phyloP scores from a whole-genome alignment of 2,113 vertebrate species.

The Stegastes partitus region DNA sequence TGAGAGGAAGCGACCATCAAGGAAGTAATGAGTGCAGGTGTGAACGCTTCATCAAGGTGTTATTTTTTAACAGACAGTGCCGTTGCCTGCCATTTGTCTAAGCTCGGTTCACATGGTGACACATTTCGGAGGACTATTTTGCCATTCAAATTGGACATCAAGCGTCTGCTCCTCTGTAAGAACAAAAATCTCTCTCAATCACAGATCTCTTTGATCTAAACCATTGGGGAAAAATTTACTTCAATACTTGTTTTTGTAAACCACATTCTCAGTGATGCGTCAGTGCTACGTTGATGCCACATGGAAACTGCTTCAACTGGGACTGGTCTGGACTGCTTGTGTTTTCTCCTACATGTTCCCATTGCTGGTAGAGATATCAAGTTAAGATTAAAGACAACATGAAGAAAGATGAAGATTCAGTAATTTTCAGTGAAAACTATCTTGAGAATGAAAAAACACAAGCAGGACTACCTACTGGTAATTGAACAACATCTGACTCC shows the following conservation, averaged over 20 bases:
- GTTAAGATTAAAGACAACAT: too few species aligned
- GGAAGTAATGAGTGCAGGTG: constrained; percentile 31
- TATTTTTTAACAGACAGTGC: not conserved
- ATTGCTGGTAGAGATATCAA: not conserved
- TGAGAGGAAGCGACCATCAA: constrained; percentile 11
- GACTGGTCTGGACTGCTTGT: not conserved
- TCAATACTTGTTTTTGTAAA: not conserved
- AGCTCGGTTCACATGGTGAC: not conserved
- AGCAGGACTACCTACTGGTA: too few species aligned
- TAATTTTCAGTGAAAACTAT: not conserved
- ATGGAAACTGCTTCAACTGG: not conserved
- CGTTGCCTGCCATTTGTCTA: constrained; percentile 1
- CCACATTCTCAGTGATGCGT: not conserved
- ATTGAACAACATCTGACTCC: too few species aligned
- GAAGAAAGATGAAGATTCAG: too few species aligned
- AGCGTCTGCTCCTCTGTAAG: too few species aligned
- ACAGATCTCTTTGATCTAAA: not conserved
- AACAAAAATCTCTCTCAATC: too few species aligned
- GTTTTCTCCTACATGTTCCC: not conserved
- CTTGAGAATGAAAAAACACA: too few species aligned
- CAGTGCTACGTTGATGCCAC: too few species aligned
- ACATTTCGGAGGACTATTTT: not conserved
- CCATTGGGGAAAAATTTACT: not conserved
- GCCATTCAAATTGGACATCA: not conserved
- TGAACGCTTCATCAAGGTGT: constrained; percentile 22